Percentiles rank a stretch among this genome's conserved stretches.
These are phyloP conservation scores for Noctua fimbriata DNA, from an alignment of 2,888 invertebrate genomes.

Conservation along the genomic window DNA sequence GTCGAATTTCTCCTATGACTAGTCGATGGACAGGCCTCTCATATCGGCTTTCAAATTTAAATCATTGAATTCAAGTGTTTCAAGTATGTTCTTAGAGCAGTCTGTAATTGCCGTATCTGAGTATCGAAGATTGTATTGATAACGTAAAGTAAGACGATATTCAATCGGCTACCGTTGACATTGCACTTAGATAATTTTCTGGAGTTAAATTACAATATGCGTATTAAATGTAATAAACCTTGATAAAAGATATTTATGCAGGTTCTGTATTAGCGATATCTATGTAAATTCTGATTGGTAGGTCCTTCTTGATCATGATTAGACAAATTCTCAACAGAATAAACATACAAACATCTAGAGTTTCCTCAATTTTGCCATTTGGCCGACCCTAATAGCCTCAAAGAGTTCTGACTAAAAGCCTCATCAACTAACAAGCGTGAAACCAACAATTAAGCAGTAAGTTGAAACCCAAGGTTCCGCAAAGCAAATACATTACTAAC, in stretches of 20 bases:
- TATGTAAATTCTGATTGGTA: not conserved
- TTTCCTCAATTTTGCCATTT: not conserved
- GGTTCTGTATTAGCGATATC: not conserved
- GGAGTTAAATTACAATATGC: slow-evolving; percentile 21
- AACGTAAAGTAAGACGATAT: slow-evolving; percentile 31
- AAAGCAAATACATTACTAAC: slow-evolving; percentile 55
- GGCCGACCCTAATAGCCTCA: slow-evolving; percentile 10
- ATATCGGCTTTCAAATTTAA: slow-evolving; percentile 20
- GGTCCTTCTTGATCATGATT: not conserved
- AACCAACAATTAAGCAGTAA: slow-evolving; percentile 35
- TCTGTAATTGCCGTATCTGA: slow-evolving; percentile 24
- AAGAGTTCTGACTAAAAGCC: slow-evolving; percentile 23
- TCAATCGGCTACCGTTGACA: slow-evolving; percentile 27
- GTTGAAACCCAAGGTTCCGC: slow-evolving; percentile 43
- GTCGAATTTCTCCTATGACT: too few species aligned
- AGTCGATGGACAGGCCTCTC: not conserved
- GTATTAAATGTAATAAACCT: slow-evolving; percentile 12
- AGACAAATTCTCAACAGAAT: not conserved
- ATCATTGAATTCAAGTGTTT: slow-evolving; percentile 11
- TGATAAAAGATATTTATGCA: slow-evolving; percentile 1
- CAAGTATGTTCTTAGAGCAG: slow-evolving; percentile 14
- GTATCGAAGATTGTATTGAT: slow-evolving; percentile 53
- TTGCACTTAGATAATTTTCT: slow-evolving; percentile 34
- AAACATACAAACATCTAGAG: not conserved
- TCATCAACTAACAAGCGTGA: slow-evolving; percentile 35